A percentile compares a stretch with the other conserved stretches of the same genome.
phyloP scores from a whole-genome alignment of 2,888 invertebrate species.

The Drosophila mercatorum region DNA sequence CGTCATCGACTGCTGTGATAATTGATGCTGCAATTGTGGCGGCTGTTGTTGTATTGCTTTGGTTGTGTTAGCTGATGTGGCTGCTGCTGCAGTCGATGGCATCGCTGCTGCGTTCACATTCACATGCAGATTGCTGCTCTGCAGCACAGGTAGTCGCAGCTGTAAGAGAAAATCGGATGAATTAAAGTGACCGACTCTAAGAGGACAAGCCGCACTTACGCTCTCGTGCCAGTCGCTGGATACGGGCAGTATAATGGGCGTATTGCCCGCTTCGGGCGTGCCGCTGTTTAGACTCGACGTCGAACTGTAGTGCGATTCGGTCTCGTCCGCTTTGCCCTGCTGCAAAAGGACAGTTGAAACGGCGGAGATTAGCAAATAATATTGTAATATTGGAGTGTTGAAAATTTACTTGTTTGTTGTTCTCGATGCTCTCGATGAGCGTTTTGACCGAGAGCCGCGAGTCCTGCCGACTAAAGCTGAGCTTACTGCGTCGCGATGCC shows the following conservation, averaged over 20 bases:
- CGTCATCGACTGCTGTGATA: constrained; percentile 46
- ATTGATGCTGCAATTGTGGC: constrained; percentile 37
- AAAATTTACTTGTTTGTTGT: constrained; percentile 88
- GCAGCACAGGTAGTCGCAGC: constrained; percentile 79
- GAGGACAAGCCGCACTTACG: constrained; percentile 58
- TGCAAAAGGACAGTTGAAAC: not conserved
- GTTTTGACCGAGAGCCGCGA: constrained; percentile 95
- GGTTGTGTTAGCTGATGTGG: constrained; percentile 59
- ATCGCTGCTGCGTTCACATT: constrained; percentile 55
- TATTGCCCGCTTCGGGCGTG: constrained; percentile 84
- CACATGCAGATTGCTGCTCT: constrained; percentile 74
- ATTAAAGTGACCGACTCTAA: too few species aligned
- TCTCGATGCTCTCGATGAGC: constrained; percentile 96
- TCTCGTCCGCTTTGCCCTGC: constrained; percentile 82
- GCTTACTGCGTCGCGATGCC: constrained; percentile 86
- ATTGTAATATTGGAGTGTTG: constrained; percentile 77
- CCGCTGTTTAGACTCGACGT: constrained; percentile 87
- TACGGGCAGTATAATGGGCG: constrained; percentile 65
- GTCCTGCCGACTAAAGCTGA: constrained; percentile 86
- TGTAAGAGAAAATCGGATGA: constrained; percentile 18
- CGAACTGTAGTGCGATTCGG: constrained; percentile 88
- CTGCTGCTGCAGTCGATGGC: constrained; percentile 69
- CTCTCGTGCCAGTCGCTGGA: constrained; percentile 83
- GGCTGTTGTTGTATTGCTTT: constrained; percentile 58
- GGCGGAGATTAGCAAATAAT: not conserved